These are phyloP conservation scores for Hermodice carunculata DNA, from an alignment of 2,888 invertebrate genomes.

Conservation along the genomic window DNA sequence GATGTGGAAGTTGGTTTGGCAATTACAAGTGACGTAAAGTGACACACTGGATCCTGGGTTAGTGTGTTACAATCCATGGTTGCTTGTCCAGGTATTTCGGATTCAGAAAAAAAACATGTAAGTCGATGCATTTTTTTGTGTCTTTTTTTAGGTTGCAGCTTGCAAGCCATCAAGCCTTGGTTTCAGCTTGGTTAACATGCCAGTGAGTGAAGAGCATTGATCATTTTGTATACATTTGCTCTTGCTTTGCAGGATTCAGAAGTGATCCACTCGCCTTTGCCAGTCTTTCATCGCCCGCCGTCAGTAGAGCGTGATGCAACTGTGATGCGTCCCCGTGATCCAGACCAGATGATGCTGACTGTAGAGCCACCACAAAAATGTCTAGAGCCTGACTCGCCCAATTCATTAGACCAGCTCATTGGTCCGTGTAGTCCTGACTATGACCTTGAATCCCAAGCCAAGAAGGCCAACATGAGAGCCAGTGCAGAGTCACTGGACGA, in stretches of 20 bases:
- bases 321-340: slow-evolving; percentile 24
- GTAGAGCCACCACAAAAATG: slow-evolving; percentile 21
- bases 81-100: too few relatives aligned
- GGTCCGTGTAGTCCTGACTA: slow-evolving; percentile 23
- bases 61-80: too few relatives aligned
- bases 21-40: too few relatives aligned
- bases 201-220: too few relatives aligned
- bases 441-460: not conserved
- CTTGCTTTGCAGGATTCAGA: slow-evolving; percentile 23
- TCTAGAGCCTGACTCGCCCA: slow-evolving; percentile 26
- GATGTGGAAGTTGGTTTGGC: too few relatives aligned
- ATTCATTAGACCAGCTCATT: slow-evolving; percentile 23
- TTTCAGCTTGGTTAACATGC: too few relatives aligned
- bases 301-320: slow-evolving; percentile 25
- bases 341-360: slow-evolving; percentile 27
- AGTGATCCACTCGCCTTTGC: slow-evolving; percentile 30
- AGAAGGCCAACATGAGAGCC: slow-evolving; percentile 17
- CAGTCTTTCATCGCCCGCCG: slow-evolving; percentile 30
- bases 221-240: too few relatives aligned
- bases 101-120: too few relatives aligned
- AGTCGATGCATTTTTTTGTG: too few relatives aligned
- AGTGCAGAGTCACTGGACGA: slow-evolving; percentile 26
- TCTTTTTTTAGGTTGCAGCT: too few relatives aligned
- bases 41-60: too few relatives aligned
- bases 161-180: too few relatives aligned